Evolutionary conservation across 2,113 vertebrate species (phyloP), one percentile per base, ranked within the genome.

Genomic region (Eonycteris spelaea): DNA sequence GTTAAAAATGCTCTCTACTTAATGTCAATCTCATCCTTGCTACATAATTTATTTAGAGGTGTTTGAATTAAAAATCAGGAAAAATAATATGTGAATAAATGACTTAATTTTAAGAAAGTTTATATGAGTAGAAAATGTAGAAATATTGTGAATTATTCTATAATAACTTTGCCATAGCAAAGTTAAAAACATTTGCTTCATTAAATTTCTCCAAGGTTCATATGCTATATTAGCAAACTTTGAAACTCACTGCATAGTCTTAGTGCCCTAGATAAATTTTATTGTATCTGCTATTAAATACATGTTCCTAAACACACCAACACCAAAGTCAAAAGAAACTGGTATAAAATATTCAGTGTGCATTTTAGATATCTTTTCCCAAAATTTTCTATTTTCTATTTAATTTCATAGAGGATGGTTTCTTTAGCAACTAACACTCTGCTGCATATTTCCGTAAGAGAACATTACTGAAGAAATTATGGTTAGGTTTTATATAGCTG

Each of bases 381-480:
- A 90, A 84, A n/a, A 14, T 67, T 65, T 43, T 75, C 4, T 57
- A 51, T 71, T 96, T 90, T 78, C 74, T 40, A 45, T 80, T 82
- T 11, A 73, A 13, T 61, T 57, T 75, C 55, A 82, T 28, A 43
- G 18, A 77, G 1, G 12, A 48, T 77, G 15, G 74, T 95, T 93
- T 86, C 74, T 73, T 86, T 93, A 90, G 86, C 61, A 97, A 85
- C 45, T 79, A 79, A 90, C 22, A 59, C 8, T 82, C 16, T 73
- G 61, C 43, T 16, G 48, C 18, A n/a, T 28, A 70, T 53, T 75
- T 55, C 57, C 82, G 65, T 51, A 83, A 30, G 22, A 91, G n/a
- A 53, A 45, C 10, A 87, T 51, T 84, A 53, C 45, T 75, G 51
- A 35, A 88, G 88, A 90, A 57, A 86, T 82, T 71, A 83, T 43